A percentile compares a stretch with the other conserved stretches of the same genome.
Evolutionary conservation across 2,888 invertebrate species (phyloP).

Genomic region (Mactromeris polynyma): DNA sequence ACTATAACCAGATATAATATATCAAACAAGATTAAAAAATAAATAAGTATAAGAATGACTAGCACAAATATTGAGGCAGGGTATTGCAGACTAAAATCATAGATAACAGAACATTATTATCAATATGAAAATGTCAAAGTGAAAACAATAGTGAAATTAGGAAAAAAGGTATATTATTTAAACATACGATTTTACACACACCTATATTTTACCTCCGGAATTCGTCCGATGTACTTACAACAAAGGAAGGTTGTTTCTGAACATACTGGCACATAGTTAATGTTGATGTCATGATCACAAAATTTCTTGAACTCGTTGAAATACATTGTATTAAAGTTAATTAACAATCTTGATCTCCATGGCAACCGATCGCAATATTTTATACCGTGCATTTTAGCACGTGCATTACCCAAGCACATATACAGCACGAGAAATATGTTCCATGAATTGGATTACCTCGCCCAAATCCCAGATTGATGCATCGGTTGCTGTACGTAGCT

Average conservation of each 20-base stretch:
- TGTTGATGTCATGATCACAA: not conserved
- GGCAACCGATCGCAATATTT: not conserved
- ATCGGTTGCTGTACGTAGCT: constrained; percentile 67
- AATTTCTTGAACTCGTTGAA: not conserved
- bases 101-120: no score
- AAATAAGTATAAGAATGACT: not conserved
- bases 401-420: not conserved
- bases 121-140: not conserved
- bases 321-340: not conserved
- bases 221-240: not conserved
- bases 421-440: not conserved
- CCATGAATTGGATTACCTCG: constrained; percentile 49
- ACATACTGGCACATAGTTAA: not conserved
- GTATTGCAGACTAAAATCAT: not conserved
- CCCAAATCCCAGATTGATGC: constrained; percentile 62
- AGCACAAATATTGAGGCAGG: not conserved
- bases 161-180: no score
- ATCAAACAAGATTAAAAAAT: not conserved
- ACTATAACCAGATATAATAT: not conserved
- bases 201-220: not conserved
- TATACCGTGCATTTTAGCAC: not conserved
- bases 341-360: not conserved
- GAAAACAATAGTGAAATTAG: not conserved
- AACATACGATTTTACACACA: not conserved
- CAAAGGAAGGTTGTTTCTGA: not conserved